phyloP scores from a whole-genome alignment of 2,797 vertebrate genomes.

The Apogon hyalosoma region DNA sequence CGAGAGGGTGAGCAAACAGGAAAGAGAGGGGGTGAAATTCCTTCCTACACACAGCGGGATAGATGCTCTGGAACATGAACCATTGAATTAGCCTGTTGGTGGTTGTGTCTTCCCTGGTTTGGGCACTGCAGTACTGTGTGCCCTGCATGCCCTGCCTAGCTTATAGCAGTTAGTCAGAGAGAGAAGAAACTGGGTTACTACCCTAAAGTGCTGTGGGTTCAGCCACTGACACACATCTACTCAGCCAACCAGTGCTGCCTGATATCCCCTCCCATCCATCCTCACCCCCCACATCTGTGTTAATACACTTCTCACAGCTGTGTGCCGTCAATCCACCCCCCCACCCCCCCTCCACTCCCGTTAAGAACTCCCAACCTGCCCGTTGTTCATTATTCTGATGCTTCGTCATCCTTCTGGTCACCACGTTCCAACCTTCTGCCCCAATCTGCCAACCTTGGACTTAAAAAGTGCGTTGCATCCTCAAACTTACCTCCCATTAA shows the following conservation, averaged over 20 bases:
- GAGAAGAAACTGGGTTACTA: constrained; percentile 83
- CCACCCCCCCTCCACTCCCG: constrained; percentile 54
- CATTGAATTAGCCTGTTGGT: constrained; percentile 73
- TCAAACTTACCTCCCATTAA: constrained; percentile 77
- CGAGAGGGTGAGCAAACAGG: constrained; percentile 77
- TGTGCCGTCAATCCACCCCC: constrained; percentile 73
- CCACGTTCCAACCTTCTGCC: constrained; percentile 52
- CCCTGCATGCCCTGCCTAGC: constrained; percentile 75
- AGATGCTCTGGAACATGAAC: constrained; percentile 82
- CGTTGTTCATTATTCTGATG: constrained; percentile 66
- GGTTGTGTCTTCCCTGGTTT: constrained; percentile 61
- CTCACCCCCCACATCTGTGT: constrained; percentile 64
- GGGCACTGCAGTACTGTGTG: constrained; percentile 87
- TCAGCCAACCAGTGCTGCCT: constrained; percentile 66
- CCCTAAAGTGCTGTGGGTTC: constrained; percentile 74
- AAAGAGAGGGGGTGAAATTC: constrained; percentile 71
- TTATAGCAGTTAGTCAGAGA: constrained; percentile 54
- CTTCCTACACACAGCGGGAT: constrained; percentile 66
- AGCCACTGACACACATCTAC: constrained; percentile 81
- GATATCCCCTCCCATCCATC: constrained; percentile 48
- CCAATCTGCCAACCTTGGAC: constrained; percentile 55
- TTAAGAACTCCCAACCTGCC: constrained; percentile 69
- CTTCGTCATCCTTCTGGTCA: constrained; percentile 69
- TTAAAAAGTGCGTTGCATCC: constrained; percentile 58
- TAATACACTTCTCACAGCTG: constrained; percentile 81